Base-by-base conservation (phyloP, 2,113 vertebrate genomes). In the Fulica atra region DNA sequence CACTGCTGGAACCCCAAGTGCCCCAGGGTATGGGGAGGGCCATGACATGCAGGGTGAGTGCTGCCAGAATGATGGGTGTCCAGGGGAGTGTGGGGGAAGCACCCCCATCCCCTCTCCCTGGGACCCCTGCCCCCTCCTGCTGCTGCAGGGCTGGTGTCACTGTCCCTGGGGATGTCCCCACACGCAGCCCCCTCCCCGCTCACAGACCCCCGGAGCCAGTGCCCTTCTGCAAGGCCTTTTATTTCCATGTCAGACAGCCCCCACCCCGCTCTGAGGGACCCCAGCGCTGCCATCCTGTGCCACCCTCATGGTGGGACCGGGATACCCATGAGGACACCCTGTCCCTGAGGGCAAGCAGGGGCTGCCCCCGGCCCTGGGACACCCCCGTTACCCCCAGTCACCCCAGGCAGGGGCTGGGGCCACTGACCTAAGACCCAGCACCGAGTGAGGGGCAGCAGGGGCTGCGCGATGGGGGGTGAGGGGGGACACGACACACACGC, bases 181-280 rank as follows among this genome's bases (percentile, higher is more conserved):
- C 0, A 4, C 0, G 0, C 15, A 1, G 7, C 42, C 18, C 59
- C 46, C 53, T 44, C 38, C 29, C 59, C 3, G 1, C 60, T 54
- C 24, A 86, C 60, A 81, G 81, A 84, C 50, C 42, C 57, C 28
- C n/a, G 0, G 50, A 90, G 80, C 57, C 81, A 0, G 13, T 28
- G 50, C 42, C 85, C 53, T 73, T 73, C 81, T 65, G 74, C 81
- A 60, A 91, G 81, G 46, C 66, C 66, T 53, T 91, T 86, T 86
- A 91, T 91, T 91, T 68, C 89, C 35, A 56, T 21, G 46, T 51
- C 23, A 20, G 35, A 60, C 61, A 42, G 28, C 33, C 44, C 78
- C 61, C 48, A 48, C 48, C 61, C n/a, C 2, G 7, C 38, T 40
- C 76, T 12, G 4, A 33, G 71, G 42, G 65, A 50, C 42, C 54